These are phyloP conservation scores for Plebejus melissa DNA, from an alignment of 2,888 invertebrate species.

Conservation along the genomic window DNA sequence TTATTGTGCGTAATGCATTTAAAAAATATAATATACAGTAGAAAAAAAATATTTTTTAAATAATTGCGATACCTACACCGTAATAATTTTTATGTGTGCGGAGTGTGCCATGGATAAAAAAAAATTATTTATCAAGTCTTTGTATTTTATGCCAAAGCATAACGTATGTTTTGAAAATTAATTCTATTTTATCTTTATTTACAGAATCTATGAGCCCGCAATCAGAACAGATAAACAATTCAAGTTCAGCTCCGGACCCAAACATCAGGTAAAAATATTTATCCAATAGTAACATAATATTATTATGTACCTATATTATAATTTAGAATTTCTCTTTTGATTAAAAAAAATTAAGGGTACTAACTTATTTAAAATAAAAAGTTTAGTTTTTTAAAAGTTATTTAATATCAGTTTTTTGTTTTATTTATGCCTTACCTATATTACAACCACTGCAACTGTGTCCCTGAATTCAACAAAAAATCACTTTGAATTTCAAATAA, in stretches of 20 bases:
- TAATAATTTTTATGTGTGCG: background rate
- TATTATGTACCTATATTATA: background rate
- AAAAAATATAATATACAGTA: background rate
- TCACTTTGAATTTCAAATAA: too few relatives aligned
- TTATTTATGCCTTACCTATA: too few relatives aligned
- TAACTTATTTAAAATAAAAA: too few relatives aligned
- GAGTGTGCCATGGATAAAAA: background rate
- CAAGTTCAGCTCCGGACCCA: constrained; percentile 64
- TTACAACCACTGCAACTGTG: too few relatives aligned
- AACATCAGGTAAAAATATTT: constrained; percentile 59
- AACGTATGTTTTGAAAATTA: background rate
- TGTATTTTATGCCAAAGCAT: background rate
- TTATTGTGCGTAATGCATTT: constrained; percentile 21
- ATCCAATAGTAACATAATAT: background rate
- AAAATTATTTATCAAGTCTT: background rate
- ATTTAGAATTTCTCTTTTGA: background rate
- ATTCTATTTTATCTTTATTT: constrained; percentile 45
- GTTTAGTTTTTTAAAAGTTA: too few relatives aligned
- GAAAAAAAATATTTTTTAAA: background rate
- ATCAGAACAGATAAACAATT: constrained; percentile 67
- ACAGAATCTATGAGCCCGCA: constrained; percentile 73
- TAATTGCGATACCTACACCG: background rate
- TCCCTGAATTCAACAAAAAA: too few relatives aligned
- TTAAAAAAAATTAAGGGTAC: too few relatives aligned
- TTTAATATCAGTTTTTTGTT: too few relatives aligned